A percentile compares a stretch with the other conserved stretches of the same genome.
These are phyloP conservation scores for Choristoneura rosaceana DNA, from an alignment of 2,888 invertebrate species.

Conservation along the genomic window DNA sequence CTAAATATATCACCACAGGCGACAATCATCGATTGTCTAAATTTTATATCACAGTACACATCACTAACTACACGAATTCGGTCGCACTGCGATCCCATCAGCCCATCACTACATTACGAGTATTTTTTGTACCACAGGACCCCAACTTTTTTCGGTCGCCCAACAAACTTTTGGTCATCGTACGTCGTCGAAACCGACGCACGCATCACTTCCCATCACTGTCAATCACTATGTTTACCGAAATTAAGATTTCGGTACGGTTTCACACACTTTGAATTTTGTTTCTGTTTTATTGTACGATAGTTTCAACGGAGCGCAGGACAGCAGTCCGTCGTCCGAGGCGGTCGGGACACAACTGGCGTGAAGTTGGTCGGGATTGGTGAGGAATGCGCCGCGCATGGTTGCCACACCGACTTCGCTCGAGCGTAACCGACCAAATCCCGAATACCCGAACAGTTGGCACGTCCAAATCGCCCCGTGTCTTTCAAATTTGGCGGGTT, in stretches of 20 bases:
- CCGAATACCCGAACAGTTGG: slow-evolving; percentile 64
- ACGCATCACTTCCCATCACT: slow-evolving; percentile 73
- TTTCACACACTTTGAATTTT: slow-evolving; percentile 73
- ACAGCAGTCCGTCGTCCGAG: slow-evolving; percentile 67
- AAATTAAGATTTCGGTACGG: slow-evolving; percentile 58
- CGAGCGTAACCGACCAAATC: slow-evolving; percentile 69
- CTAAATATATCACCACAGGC: slow-evolving; percentile 78
- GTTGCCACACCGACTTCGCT: slow-evolving; percentile 81
- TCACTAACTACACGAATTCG: slow-evolving; percentile 81
- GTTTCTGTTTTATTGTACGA: slow-evolving; percentile 77
- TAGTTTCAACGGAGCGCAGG: slow-evolving; percentile 66
- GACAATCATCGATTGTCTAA: slow-evolving; percentile 82
- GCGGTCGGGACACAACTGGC: slow-evolving; percentile 77
- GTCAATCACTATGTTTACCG: slow-evolving; percentile 50
- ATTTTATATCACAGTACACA: slow-evolving; percentile 83
- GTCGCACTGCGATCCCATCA: slow-evolving; percentile 83
- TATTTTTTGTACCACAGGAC: slow-evolving; percentile 80
- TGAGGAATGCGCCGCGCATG: slow-evolving; percentile 84
- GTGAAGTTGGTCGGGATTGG: slow-evolving; percentile 80
- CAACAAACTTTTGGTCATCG: slow-evolving; percentile 82
- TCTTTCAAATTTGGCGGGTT: slow-evolving; percentile 65
- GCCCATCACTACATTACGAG: slow-evolving; percentile 78
- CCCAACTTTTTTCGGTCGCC: slow-evolving; percentile 75
- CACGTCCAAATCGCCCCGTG: slow-evolving; percentile 63
- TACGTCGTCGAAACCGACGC: slow-evolving; percentile 58